Evolutionary conservation across 2,888 invertebrate species (phyloP).

Genomic region (Sminthurides aquaticus): DNA sequence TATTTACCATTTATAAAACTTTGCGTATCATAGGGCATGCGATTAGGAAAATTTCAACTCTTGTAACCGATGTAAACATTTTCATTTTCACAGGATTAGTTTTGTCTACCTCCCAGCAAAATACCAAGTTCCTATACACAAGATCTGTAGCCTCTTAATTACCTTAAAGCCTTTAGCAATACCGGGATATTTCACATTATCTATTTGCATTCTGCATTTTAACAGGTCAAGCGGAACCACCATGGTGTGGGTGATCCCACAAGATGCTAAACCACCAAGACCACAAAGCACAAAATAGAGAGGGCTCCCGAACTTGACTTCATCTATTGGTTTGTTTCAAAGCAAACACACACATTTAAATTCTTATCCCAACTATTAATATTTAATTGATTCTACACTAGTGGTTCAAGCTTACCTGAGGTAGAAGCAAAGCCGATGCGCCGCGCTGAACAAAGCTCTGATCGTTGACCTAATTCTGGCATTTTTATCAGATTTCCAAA

Average conservation of each 20-base stretch:
- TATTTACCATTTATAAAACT: no score
- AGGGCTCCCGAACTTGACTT: constrained; percentile 69
- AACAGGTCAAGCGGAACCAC: constrained; percentile 94
- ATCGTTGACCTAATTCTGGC: no score
- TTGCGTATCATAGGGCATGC: not conserved
- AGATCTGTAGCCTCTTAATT: constrained; percentile 8
- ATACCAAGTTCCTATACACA: not conserved
- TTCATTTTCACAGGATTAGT: no score
- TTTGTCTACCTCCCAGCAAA: not conserved
- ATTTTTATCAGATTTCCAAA: no score
- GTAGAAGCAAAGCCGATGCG: no score
- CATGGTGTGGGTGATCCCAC: constrained; percentile 74
- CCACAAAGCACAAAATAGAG: constrained; percentile 89
- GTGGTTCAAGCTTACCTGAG: no score
- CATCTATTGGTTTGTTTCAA: constrained; percentile 11
- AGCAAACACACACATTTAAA: not conserved
- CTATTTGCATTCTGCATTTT: constrained; percentile 87
- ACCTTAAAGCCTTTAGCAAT: constrained; percentile 68
- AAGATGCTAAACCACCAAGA: constrained; percentile 79
- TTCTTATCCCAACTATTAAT: no score
- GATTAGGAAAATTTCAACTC: no score
- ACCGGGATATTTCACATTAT: constrained; percentile 84
- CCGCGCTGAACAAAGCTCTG: no score
- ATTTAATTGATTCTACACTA: no score
- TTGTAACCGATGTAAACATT: no score